Evolutionary conservation across 2,888 invertebrate genomes (phyloP).

Genomic region (Ornithoptera alexandrae): DNA sequence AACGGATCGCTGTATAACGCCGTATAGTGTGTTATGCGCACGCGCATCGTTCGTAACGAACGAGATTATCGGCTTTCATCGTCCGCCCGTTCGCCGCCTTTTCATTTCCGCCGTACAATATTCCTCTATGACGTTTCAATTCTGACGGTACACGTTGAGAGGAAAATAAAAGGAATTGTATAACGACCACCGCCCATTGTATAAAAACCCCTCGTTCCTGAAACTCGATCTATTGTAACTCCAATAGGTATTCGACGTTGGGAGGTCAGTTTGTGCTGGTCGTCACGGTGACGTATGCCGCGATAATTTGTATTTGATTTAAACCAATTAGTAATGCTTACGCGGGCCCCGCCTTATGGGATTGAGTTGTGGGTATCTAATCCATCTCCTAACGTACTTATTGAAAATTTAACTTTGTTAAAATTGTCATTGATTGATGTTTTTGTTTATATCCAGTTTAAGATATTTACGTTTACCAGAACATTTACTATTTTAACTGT

Average conservation of each 20-base stretch:
- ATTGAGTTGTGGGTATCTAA: conserved; percentile 45
- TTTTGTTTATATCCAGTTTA: too few relatives aligned
- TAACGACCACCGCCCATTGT: conserved; percentile 41
- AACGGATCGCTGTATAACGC: neutral
- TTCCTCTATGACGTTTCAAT: conserved; percentile 70
- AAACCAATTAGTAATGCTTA: conserved; percentile 78
- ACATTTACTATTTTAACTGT: too few relatives aligned
- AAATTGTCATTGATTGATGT: too few relatives aligned
- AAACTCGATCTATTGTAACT: conserved; percentile 16
- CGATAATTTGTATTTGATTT: conserved; percentile 72
- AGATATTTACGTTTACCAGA: too few relatives aligned
- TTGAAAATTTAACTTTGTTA: too few relatives aligned
- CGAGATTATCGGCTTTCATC: conserved; percentile 66
- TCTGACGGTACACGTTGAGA: conserved; percentile 52
- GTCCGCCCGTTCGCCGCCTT: conserved; percentile 48
- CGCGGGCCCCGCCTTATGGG: conserved; percentile 55
- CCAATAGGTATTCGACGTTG: conserved; percentile 30
- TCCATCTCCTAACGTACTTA: neutral
- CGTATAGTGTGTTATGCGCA: conserved; percentile 41
- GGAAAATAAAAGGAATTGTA: conserved; percentile 40
- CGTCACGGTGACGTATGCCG: conserved; percentile 47
- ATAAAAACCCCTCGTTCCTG: conserved; percentile 38
- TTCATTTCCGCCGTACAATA: conserved; percentile 56
- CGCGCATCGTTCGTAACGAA: conserved; percentile 60
- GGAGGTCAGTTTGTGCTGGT: conserved; percentile 45